Evolutionary conservation across 2,113 vertebrate genomes (phyloP).

Genomic region (Buteo buteo): DNA sequence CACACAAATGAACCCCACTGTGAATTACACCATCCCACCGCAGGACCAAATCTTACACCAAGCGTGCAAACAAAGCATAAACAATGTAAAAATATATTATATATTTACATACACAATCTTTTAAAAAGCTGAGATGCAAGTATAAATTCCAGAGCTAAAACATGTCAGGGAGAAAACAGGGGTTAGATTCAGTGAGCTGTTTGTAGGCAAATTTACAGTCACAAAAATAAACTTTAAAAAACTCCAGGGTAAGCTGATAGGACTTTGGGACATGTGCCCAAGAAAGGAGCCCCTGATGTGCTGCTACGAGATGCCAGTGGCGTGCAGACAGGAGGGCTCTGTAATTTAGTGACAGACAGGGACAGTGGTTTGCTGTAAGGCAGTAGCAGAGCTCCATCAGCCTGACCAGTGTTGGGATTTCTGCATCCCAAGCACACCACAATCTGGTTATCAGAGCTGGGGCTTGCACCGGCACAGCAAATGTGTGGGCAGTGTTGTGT

Average conservation of each 20-base stretch:
- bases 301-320: neutral
- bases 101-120: neutral
- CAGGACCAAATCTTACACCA: neutral
- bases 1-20: neutral
- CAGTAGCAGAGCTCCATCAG: accelerated
- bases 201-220: neutral
- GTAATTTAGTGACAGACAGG: neutral
- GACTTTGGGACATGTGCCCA: neutral
- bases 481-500: accelerated
- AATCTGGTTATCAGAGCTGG: accelerated
- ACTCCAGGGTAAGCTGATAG: accelerated
- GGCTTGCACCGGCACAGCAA: neutral
- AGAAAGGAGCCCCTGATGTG: neutral
- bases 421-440: no score
- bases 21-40: neutral
- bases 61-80: neutral
- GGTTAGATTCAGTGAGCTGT: neutral
- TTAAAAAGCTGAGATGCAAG: neutral
- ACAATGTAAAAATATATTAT: conserved; percentile 7
- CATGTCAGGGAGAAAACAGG: accelerated
- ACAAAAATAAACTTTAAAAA: neutral
- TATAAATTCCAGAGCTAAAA: neutral
- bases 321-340: neutral
- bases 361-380: neutral
- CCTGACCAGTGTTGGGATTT: accelerated